phyloP scores from a whole-genome alignment of 2,888 invertebrate genomes.

The Nomada flava region DNA sequence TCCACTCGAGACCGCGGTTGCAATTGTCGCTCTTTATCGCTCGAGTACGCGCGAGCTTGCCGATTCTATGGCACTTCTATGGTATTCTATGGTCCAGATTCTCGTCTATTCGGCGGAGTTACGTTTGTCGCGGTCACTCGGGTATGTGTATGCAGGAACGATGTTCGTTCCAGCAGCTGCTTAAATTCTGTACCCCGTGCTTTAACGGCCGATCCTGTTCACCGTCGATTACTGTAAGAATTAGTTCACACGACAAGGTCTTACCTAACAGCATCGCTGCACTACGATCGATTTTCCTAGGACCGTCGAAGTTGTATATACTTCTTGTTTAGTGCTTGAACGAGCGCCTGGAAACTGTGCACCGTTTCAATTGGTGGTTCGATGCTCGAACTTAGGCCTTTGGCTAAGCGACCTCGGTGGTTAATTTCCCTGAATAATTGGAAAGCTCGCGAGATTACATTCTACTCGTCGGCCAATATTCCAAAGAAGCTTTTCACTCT shows the following conservation, averaged over 20 bases:
- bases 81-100: not conserved
- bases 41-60: conserved; percentile 6
- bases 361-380: not conserved
- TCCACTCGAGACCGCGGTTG: conserved; percentile 13
- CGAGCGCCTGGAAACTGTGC: not conserved
- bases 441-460: not conserved
- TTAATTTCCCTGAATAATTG: conserved; percentile 16
- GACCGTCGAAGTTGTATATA: not conserved
- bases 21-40: conserved; percentile 42
- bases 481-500: not conserved
- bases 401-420: not conserved
- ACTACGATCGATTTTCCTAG: not conserved
- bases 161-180: not conserved
- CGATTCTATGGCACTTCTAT: not conserved
- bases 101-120: not conserved
- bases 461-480: not conserved
- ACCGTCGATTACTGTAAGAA: not conserved
- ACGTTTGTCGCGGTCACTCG: not conserved
- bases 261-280: not conserved
- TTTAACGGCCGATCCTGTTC: not conserved
- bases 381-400: not conserved
- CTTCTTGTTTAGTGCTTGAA: not conserved
- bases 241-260: not conserved
- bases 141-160: too few relatives aligned
- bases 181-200: not conserved